Base-by-base conservation (phyloP, 1,140 invertebrate genomes). In the Drosophila persimilis region DNA sequence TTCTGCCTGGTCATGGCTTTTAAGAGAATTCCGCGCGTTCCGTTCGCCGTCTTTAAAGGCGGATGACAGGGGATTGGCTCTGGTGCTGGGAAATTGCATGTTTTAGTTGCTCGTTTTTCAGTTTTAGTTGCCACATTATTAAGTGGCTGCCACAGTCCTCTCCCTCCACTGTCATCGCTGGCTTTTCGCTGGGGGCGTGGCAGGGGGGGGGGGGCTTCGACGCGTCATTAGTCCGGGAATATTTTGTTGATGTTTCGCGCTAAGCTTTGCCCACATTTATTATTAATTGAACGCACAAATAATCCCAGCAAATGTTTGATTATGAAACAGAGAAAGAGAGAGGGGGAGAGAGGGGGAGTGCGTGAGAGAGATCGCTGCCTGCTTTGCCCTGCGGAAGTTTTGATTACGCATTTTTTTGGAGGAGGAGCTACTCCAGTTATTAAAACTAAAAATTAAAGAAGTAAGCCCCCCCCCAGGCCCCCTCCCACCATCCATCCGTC, bases 1-100 rank as follows among this genome's bases (percentile, higher is more conserved):
- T 84, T 78, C 17, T 61, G 81, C 83, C 43, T 48, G 39, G 75
- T 86, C 81, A 86, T 71, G 47, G 78, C 70, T 64, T 86, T 86
- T 86, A 86, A 86, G 80, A 88, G 81, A 81, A 71, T 78, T 81
- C 70, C 78, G 71, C 70, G 24, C 24, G 24, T 26, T 26, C 24
- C 24, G 35, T 39, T 39, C 20, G 20, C 11, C 3, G 77, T 70
- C 73, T 81, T 73, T 76, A 86, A 85, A 86, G 67, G 77, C 81
- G 80, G 74, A 77, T 81, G 81, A 70, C 77, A 64, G 20, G 20
- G 20, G 20, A 20, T 20, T 20, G 20, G 20, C 20, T 20, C 20
- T 20, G 20, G 20, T 20, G 20, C 20, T 20, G 20, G 20, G 20
- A 20, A 20, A 20, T 20, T 20, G 80, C 77, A 88, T 86, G 81